Percentiles rank a stretch among this genome's conserved stretches.
Conservation (phyloP, 2,113 vertebrate species). For the Saccopteryx bilineata region DNA sequence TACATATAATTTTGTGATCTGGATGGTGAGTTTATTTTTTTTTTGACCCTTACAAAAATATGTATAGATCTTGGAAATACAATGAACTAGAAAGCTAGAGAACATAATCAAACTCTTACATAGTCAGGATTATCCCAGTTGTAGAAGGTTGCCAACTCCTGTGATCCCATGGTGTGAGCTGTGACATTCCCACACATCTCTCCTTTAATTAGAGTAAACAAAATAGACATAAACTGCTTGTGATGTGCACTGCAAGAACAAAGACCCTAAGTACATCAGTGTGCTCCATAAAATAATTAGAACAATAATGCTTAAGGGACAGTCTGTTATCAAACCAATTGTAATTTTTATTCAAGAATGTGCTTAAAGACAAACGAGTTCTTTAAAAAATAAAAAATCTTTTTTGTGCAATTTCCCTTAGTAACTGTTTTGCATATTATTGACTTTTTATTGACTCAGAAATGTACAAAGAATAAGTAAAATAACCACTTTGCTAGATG, state of each 20-base stretch:
- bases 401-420: not conserved
- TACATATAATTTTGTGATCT: not conserved
- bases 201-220: constrained; percentile 10
- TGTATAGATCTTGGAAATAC: not conserved
- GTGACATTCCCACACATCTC: not conserved
- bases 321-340: not conserved
- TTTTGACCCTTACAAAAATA: not conserved
- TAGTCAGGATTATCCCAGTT: not conserved
- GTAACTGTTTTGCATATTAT: not conserved
- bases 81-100: not conserved
- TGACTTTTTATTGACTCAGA: not conserved
- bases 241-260: not conserved
- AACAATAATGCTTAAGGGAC: not conserved
- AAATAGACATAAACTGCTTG: not conserved
- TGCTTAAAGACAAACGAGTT: not conserved
- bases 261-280: not conserved
- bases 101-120: rapidly evolving
- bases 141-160: not conserved
- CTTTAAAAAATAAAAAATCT: not conserved
- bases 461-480: not conserved
- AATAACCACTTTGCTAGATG: not conserved
- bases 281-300: not conserved
- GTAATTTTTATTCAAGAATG: not conserved
- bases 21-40: not conserved
- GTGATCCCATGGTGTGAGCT: rapidly evolving